Evolutionary conservation across 2,797 vertebrate genomes (phyloP).

Genomic region (Poliocrania exsul): DNA sequence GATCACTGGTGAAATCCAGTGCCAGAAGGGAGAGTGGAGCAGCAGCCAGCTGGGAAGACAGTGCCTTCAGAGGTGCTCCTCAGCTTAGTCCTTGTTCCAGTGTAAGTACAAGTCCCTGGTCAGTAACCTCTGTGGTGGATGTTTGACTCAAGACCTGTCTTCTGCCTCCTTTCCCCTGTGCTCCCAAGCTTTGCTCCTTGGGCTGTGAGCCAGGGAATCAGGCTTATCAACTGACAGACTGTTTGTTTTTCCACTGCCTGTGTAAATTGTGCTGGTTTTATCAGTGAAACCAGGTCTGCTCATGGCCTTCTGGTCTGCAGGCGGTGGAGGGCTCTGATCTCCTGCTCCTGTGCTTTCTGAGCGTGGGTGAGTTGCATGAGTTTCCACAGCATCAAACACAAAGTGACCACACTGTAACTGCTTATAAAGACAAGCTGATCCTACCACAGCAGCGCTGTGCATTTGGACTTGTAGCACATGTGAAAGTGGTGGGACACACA

Average conservation of each 20-base stretch:
- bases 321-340: not conserved
- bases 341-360: not conserved
- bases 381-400: not conserved
- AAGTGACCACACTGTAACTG: not conserved
- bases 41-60: not conserved
- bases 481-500: not conserved
- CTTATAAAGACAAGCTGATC: not conserved
- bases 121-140: not conserved
- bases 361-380: not conserved
- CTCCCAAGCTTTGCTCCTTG: not conserved
- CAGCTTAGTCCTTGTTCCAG: not conserved
- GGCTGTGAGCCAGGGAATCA: not conserved
- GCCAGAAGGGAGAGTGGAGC: not conserved
- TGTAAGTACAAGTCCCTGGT: no score
- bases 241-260: conserved; percentile 20
- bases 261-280: not conserved
- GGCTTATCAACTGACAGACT: not conserved
- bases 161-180: not conserved
- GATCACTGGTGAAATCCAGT: not conserved
- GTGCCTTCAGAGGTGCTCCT: not conserved
- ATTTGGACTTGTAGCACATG: not conserved
- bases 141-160: not conserved
- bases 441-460: not conserved
- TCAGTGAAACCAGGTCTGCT: not conserved
- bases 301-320: not conserved